These are phyloP conservation scores for Vidua macroura DNA, from an alignment of 2,113 vertebrate species.

Conservation along the genomic window DNA sequence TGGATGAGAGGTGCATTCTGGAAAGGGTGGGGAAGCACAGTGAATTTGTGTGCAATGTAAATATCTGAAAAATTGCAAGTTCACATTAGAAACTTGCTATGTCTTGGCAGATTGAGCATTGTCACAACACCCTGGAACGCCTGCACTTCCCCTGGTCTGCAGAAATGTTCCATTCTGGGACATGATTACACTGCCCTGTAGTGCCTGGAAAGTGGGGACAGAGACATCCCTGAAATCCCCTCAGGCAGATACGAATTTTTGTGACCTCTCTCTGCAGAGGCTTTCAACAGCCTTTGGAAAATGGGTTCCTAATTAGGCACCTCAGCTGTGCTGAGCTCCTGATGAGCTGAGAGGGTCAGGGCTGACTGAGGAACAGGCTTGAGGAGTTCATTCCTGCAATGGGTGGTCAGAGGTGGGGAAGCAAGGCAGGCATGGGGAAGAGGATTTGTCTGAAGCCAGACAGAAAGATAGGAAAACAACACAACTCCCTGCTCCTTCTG, in stretches of 20 bases:
- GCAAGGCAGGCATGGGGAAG: neutral
- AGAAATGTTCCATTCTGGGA: neutral
- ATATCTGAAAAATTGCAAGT: neutral
- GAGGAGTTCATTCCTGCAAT: neutral
- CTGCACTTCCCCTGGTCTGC: neutral
- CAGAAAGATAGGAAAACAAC: rapidly evolving
- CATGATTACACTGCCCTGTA: neutral
- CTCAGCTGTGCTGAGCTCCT: neutral
- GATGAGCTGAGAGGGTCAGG: neutral
- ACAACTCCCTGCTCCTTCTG: neutral
- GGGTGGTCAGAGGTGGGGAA: neutral
- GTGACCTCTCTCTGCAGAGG: neutral
- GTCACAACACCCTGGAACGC: neutral
- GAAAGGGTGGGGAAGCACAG: neutral
- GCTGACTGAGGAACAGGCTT: neutral
- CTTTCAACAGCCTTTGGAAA: neutral
- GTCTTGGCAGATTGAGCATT: neutral
- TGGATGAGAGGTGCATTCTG: neutral
- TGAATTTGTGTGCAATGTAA: neutral
- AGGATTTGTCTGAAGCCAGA: neutral
- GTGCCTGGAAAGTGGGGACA: neutral
- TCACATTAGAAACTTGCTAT: rapidly evolving
- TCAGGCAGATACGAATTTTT: neutral
- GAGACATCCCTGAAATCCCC: neutral
- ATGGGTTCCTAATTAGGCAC: neutral